Evolutionary conservation across 1,140 invertebrate species (phyloP), one percentile per base, ranked within the genome.

Genomic region (Mercenaria mercenaria): DNA sequence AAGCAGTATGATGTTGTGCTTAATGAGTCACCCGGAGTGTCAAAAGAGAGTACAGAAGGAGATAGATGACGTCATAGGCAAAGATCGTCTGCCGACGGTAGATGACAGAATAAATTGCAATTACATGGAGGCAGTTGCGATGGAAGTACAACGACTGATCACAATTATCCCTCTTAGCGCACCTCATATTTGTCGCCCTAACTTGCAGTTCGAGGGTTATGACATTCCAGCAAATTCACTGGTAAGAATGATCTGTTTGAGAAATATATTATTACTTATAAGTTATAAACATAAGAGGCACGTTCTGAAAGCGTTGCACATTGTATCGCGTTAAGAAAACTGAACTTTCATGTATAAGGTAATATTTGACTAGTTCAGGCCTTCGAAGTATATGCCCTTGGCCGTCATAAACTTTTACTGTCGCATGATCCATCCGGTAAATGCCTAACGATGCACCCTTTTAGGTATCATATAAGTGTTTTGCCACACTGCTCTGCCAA

Each of bases 1-100:
- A 18, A 20, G 52, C 0, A 69, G 32, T 39, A 67, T 69, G 32
- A 29, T 83, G 23, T 34, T 83, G 11, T 85, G 83, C 39, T 29
- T 85, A 13, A 50, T 85, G 13, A 18, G 47, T 37, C 32, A 85
- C 32, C 67, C 67, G 32, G 47, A 85, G n/a, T 52, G 23, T 20
- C 83, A 85, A n/a, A 29, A 23, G 15, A 47, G 39, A 72, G n/a
- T 85, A 10, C 83, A 85, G 37, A 39, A 15, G 34, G 83, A 85
- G 34, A 41, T 85, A 23, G 67, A 85, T 32, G 64, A 47, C 67
- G 67, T 85, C 29, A 56, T 85, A 0, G 83, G 83, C 20, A 39
- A n/a, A 23, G 43, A 85, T 39, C 37, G 83, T 39, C 26, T 39
- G 32, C 83, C 83, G 13, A 50, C 64, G 37, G 18, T 74, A 43